A percentile compares a stretch with the other conserved stretches of the same genome.
These are phyloP conservation scores for Stictonetta naevosa DNA, from an alignment of 2,113 vertebrate genomes.

Conservation along the genomic window DNA sequence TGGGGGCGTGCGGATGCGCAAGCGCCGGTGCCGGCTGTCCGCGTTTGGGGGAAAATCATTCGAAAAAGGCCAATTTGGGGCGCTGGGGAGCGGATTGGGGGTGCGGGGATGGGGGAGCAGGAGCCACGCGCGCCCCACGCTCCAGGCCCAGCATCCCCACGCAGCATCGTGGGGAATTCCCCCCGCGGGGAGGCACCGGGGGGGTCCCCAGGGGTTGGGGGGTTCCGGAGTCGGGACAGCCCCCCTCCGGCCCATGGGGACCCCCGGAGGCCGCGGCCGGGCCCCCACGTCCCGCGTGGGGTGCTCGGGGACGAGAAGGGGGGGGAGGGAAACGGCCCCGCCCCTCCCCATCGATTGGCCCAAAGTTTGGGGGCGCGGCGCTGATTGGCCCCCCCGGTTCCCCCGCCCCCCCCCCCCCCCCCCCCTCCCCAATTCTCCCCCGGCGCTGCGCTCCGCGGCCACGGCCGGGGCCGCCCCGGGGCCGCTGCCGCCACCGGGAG, in stretches of 20 bases:
- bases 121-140: background rate
- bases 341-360: constrained; percentile 1
- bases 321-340: background rate
- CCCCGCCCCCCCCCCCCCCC: no score
- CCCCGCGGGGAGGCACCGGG: background rate
- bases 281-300: background rate
- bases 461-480: background rate
- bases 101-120: no score
- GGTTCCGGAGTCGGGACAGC: no score
- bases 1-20: background rate
- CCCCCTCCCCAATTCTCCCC: background rate
- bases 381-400: background rate
- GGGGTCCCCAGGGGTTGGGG: background rate
- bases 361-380: constrained; percentile 28
- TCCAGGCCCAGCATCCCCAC: background rate
- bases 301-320: background rate
- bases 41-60: background rate
- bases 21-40: background rate
- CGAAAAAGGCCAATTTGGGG: background rate
- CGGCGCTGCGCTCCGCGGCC: background rate
- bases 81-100: background rate
- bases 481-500: background rate
- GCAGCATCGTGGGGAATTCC: background rate
- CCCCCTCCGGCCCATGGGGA: background rate
- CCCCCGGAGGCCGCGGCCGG: background rate